A percentile compares a stretch with the other conserved stretches of the same genome.
Evolutionary conservation across 2,797 vertebrate species (phyloP).

Genomic region (Melanotaenia nigrans): DNA sequence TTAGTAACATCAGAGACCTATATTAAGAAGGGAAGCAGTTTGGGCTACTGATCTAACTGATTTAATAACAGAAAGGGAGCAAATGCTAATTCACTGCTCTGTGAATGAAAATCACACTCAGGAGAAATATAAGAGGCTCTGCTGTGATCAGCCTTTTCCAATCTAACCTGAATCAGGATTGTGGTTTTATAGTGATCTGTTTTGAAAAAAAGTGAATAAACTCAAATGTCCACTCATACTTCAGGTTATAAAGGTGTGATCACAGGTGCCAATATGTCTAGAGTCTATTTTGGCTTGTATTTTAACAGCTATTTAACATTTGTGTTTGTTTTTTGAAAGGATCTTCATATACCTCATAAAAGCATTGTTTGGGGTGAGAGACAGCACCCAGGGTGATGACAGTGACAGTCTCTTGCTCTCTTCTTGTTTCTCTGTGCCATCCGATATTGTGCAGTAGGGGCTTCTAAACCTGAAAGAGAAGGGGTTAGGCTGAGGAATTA

Average conservation of each 20-base stretch:
- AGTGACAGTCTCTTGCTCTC: slow-evolving; percentile 52
- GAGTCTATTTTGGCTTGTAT: slow-evolving; percentile 43
- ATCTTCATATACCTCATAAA: slow-evolving; percentile 72
- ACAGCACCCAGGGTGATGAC: slow-evolving; percentile 43
- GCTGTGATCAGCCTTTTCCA: slow-evolving; percentile 50
- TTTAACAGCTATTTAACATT: slow-evolving; percentile 55
- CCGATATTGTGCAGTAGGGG: slow-evolving; percentile 51
- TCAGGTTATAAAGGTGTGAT: slow-evolving; percentile 52
- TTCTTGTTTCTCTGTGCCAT: slow-evolving; percentile 51
- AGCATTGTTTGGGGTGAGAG: slow-evolving; percentile 46
- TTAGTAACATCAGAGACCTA: slow-evolving; percentile 46
- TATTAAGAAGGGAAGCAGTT: slow-evolving; percentile 63
- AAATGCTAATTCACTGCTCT: slow-evolving; percentile 54
- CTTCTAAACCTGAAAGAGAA: slow-evolving; percentile 28
- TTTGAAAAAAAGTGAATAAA: slow-evolving; percentile 8
- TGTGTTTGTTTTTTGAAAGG: slow-evolving; percentile 53
- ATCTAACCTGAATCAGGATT: slow-evolving; percentile 68
- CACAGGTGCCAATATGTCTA: slow-evolving; percentile 62
- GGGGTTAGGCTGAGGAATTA: slow-evolving; percentile 38
- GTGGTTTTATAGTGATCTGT: slow-evolving; percentile 47
- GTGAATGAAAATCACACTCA: slow-evolving; percentile 68
- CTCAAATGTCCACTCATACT: slow-evolving; percentile 27
- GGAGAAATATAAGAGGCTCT: slow-evolving; percentile 57
- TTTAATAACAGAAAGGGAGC: slow-evolving; percentile 64
- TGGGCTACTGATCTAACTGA: slow-evolving; percentile 61